Base-by-base conservation (phyloP, 1,140 invertebrate species). In the Bombus vancouverensis region DNA sequence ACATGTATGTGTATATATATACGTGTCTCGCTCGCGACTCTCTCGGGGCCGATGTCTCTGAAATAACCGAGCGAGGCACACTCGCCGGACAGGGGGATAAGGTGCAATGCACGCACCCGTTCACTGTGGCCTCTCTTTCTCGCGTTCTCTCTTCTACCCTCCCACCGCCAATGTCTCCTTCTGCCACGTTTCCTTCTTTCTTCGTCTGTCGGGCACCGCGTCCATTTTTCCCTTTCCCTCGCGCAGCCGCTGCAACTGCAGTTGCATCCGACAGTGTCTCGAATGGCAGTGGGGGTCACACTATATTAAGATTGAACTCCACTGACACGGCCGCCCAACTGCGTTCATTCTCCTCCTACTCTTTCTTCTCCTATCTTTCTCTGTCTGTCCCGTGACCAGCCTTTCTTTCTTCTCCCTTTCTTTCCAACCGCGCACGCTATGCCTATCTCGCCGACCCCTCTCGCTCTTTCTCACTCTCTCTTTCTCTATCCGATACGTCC, bases 251-350 rank as follows among this genome's bases (percentile, higher is more conserved):
- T 86, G 87, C 90, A 87, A 87, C 89, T 78, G 87, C 85, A 86
- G 91, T 93, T 91, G 93, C 90, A 88, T 85, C 89, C 86, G 84
- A 91, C 87, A 86, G 86, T 88, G 89, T 89, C 85, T 90, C 88
- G 91, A 88, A 90, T 86, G 91, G 92, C 93, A 93, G 94, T 95
- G 95, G 94, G 94, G 94, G 94, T 94, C 93, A 94, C 92, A 95
- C 94, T 95, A 95, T 95, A 95, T 95, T 95, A 95, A 95, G 95
- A 95, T 94, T 95, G 94, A 95, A 95, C 95, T 95, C 95, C 85
- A 95, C 94, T 94, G 94, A 94, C 95, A 95, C 93, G 90, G 92
- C 92, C 73, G 86, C 85, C 88, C 85, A 89, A 91, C 86, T 73
- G 76, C 88, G 88, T 89, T 91, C 88, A 81, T 91, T 91, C 85